Evolutionary conservation across 1,140 invertebrate species (phyloP), one percentile per base, ranked within the genome.

Genomic region (Drosophila tropicalis): DNA sequence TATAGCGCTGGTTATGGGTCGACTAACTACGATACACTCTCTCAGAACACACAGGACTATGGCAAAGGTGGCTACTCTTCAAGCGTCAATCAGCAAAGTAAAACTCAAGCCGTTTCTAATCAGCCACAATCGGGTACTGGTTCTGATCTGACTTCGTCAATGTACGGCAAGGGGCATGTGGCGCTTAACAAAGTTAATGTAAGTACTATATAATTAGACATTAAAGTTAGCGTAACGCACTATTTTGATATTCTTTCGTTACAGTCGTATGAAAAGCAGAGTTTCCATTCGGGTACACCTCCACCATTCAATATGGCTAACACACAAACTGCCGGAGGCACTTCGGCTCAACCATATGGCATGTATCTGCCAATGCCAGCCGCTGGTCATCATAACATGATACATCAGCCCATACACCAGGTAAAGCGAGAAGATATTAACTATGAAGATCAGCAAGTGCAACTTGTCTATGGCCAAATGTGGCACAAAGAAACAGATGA

Each of bases 211-310:
- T 32, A 25, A 3, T 17, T 10, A n/a, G 39, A 15, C 10, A 58
- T 54, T 10, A 19, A 39, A 55, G 9, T 41, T 32, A 5, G 29
- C 15, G 10, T 56, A 32, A 29, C 51, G n/a, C 15, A 13, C 34
- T 36, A 2, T 9, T 39, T 39, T 5, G 22, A 4, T 5, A 4
- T 41, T 17, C 62, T 62, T 7, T 41, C 29, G 10, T 58, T 74
- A 17, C 92, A 97, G 96, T 96, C 96, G 3, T 97, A 96, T 91
- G 96, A 97, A 70, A 97, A 97, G 93, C 95, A 96, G 91, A 95
- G 95, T 83, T 97, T 96, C 93, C 96, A 96, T 92, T 96, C 96
- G 56, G 96, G 95, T 62, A 97, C 96, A 40, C 96, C 96, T 25
- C 96, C 96, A 32, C 96, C 96, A 36, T 97, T 96, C 91, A 95